These are phyloP conservation scores for Drosophila erecta DNA, from an alignment of 1,140 invertebrate species.

Conservation along the genomic window DNA sequence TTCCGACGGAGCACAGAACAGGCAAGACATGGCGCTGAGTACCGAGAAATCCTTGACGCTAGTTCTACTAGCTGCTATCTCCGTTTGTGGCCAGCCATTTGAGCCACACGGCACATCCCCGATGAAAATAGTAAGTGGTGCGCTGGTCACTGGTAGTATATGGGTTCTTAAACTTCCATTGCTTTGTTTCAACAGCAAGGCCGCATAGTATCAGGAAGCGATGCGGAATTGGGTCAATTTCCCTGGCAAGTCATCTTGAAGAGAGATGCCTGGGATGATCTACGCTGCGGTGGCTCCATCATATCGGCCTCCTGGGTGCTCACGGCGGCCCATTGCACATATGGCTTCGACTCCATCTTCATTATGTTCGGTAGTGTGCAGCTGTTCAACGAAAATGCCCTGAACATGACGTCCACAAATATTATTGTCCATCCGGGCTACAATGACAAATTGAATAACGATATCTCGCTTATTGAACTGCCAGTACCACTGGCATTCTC, in stretches of 20 bases:
- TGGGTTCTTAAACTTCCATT: background rate
- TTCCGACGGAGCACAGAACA: constrained; percentile 4
- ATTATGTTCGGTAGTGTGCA: constrained; percentile 85
- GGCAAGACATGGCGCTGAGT: constrained; percentile 10
- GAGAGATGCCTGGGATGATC: constrained; percentile 60
- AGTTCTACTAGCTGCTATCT: background rate
- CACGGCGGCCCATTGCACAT: constrained; percentile 87
- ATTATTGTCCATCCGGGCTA: constrained; percentile 85
- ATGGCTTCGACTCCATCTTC: constrained; percentile 58
- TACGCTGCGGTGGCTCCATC: constrained; percentile 87
- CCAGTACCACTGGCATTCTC: constrained; percentile 83
- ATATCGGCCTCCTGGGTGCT: constrained; percentile 86
- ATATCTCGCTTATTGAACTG: constrained; percentile 86
- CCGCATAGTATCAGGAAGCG: constrained; percentile 64
- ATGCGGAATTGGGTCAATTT: constrained; percentile 57
- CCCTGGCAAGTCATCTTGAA: constrained; percentile 82
- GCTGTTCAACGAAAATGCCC: constrained; percentile 68
- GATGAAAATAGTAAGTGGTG: constrained; percentile 24
- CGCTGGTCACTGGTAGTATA: too few species aligned
- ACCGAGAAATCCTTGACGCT: background rate
- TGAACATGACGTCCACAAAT: constrained; percentile 74
- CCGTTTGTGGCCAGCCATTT: background rate
- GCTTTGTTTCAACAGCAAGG: constrained; percentile 43
- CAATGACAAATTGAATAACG: constrained; percentile 85
- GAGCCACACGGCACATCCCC: background rate